Percentiles rank a stretch among this genome's conserved stretches.
Conservation (phyloP, 2,888 invertebrate genomes). For the Helobdella robusta region DNA sequence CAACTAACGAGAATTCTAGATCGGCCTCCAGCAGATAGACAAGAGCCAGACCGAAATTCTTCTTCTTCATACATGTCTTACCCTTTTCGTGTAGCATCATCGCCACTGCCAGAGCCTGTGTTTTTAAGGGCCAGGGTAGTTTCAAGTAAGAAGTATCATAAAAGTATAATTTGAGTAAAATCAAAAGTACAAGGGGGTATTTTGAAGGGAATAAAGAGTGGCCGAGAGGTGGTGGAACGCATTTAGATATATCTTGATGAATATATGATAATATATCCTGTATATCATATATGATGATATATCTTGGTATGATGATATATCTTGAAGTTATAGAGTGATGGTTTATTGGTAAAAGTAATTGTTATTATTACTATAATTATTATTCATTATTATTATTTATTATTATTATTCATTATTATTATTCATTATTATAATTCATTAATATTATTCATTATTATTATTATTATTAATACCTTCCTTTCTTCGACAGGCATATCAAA, state of each 20-base stretch:
- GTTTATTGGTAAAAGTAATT: too few relatives aligned
- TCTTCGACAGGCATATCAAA: slow-evolving; percentile 64
- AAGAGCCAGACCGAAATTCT: slow-evolving; percentile 63
- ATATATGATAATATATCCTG: too few relatives aligned
- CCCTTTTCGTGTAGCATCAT: slow-evolving; percentile 74
- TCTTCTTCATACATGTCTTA: slow-evolving; percentile 58
- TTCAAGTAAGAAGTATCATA: neutral
- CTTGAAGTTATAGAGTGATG: too few relatives aligned
- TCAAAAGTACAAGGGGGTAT: neutral
- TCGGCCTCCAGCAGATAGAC: slow-evolving; percentile 70
- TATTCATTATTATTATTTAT: too few relatives aligned
- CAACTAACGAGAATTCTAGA: slow-evolving; percentile 49
- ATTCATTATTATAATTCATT: too few relatives aligned
- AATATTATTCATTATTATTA: too few relatives aligned
- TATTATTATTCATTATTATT: too few relatives aligned
- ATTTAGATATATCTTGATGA: too few relatives aligned
- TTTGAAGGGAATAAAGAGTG: neutral
- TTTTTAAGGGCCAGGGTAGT: neutral
- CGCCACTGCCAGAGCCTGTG: slow-evolving; percentile 60
- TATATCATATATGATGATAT: too few relatives aligned
- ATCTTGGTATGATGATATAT: too few relatives aligned
- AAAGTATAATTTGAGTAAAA: neutral
- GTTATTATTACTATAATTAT: too few relatives aligned
- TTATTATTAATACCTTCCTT: slow-evolving; percentile 54
- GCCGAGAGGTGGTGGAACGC: too few relatives aligned